These are phyloP conservation scores for Haliclona indistincta DNA, from an alignment of 37 sponge, comb jelly and placozoan genomes.

Conservation along the genomic window DNA sequence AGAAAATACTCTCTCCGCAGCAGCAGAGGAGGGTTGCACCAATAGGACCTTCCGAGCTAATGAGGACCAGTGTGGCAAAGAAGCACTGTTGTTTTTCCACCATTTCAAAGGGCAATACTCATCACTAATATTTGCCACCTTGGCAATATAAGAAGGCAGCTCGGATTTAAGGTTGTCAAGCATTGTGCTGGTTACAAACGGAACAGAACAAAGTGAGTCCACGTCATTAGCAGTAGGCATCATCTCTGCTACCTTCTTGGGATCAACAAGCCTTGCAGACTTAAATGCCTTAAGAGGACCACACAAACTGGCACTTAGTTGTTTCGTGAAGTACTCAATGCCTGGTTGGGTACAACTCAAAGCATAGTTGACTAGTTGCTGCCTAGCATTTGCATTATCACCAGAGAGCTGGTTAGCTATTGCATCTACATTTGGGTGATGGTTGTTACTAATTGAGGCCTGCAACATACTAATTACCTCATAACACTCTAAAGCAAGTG, in stretches of 20 bases:
- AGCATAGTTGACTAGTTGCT: constrained; percentile 14
- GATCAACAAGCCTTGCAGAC: constrained; percentile 15
- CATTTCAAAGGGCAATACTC: too few relatives aligned
- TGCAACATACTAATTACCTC: constrained; percentile 15
- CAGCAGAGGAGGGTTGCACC: too few relatives aligned
- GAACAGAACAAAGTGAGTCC: neutral
- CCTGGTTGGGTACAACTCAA: constrained; percentile 16
- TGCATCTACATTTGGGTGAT: constrained; percentile 14
- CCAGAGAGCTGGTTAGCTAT: neutral
- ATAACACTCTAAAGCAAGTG: constrained; percentile 35
- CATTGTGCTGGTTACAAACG: constrained; percentile 1
- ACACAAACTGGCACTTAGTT: constrained; percentile 2
- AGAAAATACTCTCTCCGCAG: too few relatives aligned
- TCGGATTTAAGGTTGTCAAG: constrained; percentile 32
- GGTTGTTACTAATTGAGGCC: constrained; percentile 14
- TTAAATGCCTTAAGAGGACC: constrained; percentile 27
- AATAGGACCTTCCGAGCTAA: too few relatives aligned
- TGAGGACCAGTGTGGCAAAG: too few relatives aligned
- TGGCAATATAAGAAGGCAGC: constrained; percentile 30
- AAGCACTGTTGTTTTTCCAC: too few relatives aligned
- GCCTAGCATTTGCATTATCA: neutral
- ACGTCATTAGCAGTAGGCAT: constrained; percentile 23
- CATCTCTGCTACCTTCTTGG: neutral
- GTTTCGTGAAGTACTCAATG: constrained; percentile 24
- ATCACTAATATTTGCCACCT: too few relatives aligned